These are phyloP conservation scores for Sycophila texana DNA, from an alignment of 2,888 invertebrate species.

Conservation along the genomic window DNA sequence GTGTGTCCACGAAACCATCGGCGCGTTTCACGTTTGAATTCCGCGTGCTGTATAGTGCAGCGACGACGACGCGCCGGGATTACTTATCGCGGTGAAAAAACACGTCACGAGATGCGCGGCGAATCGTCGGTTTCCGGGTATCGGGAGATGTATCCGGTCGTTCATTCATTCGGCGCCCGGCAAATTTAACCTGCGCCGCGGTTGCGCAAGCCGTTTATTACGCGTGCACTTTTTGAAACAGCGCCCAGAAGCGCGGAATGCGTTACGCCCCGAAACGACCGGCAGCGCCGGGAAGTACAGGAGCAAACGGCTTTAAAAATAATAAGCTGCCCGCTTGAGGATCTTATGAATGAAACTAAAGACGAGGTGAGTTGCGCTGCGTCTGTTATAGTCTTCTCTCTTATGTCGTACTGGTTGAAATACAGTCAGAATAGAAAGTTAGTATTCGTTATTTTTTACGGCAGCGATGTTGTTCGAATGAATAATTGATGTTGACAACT, in stretches of 20 bases:
- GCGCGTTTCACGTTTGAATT: too few relatives aligned
- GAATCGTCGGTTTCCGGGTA: not conserved
- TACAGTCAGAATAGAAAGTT: too few relatives aligned
- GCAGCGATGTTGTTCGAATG: too few relatives aligned
- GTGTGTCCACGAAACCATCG: too few relatives aligned
- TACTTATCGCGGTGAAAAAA: not conserved
- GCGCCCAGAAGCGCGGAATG: conserved; percentile 28
- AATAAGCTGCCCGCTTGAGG: conserved; percentile 11
- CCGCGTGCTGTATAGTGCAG: too few relatives aligned
- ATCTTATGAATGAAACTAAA: not conserved
- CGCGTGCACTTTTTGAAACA: conserved; percentile 29
- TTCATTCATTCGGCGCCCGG: conserved; percentile 9
- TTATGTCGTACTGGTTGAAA: not conserved
- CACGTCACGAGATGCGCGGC: too few relatives aligned
- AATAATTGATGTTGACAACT: too few relatives aligned
- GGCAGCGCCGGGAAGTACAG: not conserved
- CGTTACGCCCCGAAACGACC: conserved; percentile 9
- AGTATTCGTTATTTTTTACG: too few relatives aligned
- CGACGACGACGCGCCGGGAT: too few relatives aligned
- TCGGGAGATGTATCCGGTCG: conserved; percentile 9
- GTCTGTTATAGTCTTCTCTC: not conserved
- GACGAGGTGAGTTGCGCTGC: not conserved
- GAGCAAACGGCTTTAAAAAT: conserved; percentile 23
- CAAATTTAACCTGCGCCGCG: conserved; percentile 4
- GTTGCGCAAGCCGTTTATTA: conserved; percentile 8